A percentile compares a stretch with the other conserved stretches of the same genome.
Evolutionary conservation across 2,888 invertebrate species (phyloP).

Genomic region (Drosophila leonis): DNA sequence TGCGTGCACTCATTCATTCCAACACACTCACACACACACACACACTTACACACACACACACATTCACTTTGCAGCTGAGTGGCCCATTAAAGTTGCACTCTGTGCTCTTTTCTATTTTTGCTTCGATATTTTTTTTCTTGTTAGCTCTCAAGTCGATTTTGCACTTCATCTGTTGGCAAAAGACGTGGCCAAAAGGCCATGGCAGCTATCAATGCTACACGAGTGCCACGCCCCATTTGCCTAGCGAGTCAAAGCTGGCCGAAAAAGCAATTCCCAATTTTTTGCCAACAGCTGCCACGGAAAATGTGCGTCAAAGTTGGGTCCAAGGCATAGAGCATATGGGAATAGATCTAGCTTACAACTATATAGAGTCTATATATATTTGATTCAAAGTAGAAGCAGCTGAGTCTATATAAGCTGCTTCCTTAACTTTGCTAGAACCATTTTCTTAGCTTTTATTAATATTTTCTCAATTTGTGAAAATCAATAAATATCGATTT

Average conservation of each 20-base stretch:
- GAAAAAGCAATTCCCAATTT: conserved; percentile 54
- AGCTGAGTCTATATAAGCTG: background rate
- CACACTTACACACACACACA: conserved; percentile 17
- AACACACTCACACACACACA: conserved; percentile 20
- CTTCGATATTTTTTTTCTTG: background rate
- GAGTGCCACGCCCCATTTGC: conserved; percentile 63
- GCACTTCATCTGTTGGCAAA: conserved; percentile 65
- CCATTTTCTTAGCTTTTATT: background rate
- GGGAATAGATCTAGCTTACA: background rate
- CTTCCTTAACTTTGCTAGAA: fast-evolving
- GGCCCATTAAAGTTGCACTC: conserved; percentile 50
- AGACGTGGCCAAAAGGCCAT: conserved; percentile 48
- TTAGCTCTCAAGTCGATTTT: conserved; percentile 37
- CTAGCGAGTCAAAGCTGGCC: conserved; percentile 39
- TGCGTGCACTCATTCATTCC: conserved; percentile 38
- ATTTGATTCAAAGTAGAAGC: background rate
- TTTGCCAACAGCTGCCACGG: background rate
- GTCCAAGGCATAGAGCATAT: background rate
- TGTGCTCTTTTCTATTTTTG: conserved; percentile 10
- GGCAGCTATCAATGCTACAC: conserved; percentile 60
- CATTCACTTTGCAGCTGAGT: conserved; percentile 47
- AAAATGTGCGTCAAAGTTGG: background rate
- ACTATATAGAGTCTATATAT: background rate
- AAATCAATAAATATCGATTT: background rate
- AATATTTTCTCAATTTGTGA: background rate